Conservation (phyloP, 35 echinoderm and acorn worm genomes). For the Anneissia japonica region DNA sequence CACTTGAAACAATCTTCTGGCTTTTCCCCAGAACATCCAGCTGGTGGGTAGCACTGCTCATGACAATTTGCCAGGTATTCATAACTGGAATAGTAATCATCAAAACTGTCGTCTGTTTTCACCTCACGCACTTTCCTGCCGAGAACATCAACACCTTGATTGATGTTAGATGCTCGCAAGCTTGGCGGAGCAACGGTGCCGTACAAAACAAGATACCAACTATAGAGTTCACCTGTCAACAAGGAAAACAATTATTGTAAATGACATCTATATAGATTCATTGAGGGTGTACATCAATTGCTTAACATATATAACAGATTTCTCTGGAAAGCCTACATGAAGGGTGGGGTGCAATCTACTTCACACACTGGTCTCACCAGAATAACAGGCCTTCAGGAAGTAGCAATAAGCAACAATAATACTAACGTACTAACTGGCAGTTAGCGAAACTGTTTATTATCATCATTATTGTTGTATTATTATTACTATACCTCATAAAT, state of each 20-base stretch:
- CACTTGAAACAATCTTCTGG: background rate
- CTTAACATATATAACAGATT: too few relatives aligned
- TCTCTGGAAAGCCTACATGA: background rate
- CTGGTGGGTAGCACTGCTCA: background rate
- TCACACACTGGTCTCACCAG: background rate
- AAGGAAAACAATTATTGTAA: background rate
- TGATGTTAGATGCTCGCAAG: background rate
- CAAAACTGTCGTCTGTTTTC: background rate
- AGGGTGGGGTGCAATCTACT: background rate
- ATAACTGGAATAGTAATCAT: background rate
- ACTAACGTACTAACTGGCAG: background rate
- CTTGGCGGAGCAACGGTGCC: conserved; percentile 30
- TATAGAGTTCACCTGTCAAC: conserved; percentile 45
- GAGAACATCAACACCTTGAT: background rate
- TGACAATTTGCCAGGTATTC: background rate
- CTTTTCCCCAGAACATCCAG: background rate
- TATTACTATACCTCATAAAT: too few relatives aligned
- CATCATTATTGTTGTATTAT: too few relatives aligned
- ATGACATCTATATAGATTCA: background rate
- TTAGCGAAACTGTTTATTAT: too few relatives aligned
- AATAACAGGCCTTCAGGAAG: background rate
- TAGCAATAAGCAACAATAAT: conserved; percentile 1
- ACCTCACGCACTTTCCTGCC: background rate
- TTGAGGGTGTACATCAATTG: too few relatives aligned
- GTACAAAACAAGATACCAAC: conserved; percentile 68